phyloP scores from a whole-genome alignment of 2,113 vertebrate genomes.

The Zootoca vivipara region DNA sequence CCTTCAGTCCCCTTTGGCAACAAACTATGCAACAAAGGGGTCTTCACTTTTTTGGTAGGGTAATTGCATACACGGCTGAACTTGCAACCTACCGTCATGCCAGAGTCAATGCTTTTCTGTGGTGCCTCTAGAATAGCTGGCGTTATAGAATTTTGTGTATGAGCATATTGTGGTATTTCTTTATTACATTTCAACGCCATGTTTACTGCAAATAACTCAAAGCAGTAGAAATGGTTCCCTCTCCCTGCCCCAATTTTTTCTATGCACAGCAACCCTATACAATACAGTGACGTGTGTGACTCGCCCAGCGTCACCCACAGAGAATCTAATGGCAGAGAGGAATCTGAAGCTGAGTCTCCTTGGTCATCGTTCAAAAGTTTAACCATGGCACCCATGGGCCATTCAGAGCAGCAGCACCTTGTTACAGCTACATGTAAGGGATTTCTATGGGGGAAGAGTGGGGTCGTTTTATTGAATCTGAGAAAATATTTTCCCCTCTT shows the following conservation, averaged over 20 bases:
- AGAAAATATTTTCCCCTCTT: neutral
- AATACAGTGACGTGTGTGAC: neutral
- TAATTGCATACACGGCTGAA: neutral
- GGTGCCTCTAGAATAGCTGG: too few species aligned
- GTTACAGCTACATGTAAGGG: neutral
- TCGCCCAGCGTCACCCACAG: neutral
- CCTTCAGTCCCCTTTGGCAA: too few species aligned
- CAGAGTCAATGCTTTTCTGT: neutral
- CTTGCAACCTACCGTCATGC: neutral
- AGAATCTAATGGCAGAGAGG: neutral
- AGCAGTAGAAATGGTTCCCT: neutral
- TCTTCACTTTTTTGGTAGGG: neutral
- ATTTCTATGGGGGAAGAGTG: neutral
- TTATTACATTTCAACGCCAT: too few species aligned
- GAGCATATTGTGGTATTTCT: too few species aligned
- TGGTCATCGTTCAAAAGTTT: neutral
- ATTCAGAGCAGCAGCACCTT: neutral
- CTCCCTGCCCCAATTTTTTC: neutral
- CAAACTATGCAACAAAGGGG: too few species aligned
- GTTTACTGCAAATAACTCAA: neutral
- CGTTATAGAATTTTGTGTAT: too few species aligned
- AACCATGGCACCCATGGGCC: neutral
- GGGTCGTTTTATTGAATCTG: neutral
- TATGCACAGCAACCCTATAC: neutral
- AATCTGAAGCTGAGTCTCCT: neutral